These are phyloP conservation scores for Grallaria varia DNA, from an alignment of 2,113 vertebrate species.

Conservation along the genomic window DNA sequence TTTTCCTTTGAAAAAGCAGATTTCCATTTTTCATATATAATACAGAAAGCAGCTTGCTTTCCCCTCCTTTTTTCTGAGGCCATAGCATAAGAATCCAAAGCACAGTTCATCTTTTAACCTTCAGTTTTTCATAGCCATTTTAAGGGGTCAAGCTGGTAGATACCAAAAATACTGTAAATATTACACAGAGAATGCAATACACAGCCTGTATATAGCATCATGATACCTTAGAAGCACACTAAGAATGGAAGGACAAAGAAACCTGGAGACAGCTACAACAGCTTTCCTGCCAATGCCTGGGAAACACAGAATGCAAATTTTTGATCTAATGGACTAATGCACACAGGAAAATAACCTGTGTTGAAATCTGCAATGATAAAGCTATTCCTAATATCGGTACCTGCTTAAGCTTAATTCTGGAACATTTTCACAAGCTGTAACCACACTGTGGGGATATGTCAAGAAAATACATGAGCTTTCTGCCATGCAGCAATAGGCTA, in stretches of 20 bases:
- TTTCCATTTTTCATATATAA: neutral
- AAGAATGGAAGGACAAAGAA: neutral
- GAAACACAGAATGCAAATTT: neutral
- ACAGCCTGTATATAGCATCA: neutral
- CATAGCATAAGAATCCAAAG: neutral
- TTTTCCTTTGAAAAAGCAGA: neutral
- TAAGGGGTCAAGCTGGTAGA: neutral
- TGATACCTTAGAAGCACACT: neutral
- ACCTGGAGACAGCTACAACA: neutral
- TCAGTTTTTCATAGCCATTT: neutral
- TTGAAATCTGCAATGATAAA: neutral
- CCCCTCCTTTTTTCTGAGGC: neutral
- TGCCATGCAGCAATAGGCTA: neutral
- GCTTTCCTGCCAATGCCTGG: neutral
- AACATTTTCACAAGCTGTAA: neutral
- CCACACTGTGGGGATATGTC: accelerated
- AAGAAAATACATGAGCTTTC: neutral
- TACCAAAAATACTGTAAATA: neutral
- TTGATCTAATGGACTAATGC: neutral
- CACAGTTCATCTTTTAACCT: neutral
- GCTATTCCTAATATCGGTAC: neutral
- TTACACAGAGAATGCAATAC: neutral
- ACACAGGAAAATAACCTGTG: neutral
- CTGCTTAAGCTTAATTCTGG: neutral
- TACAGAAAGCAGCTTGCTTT: neutral